Evolutionary conservation across 1,140 invertebrate genomes (phyloP).

Genomic region (Drosophila kanapiae): DNA sequence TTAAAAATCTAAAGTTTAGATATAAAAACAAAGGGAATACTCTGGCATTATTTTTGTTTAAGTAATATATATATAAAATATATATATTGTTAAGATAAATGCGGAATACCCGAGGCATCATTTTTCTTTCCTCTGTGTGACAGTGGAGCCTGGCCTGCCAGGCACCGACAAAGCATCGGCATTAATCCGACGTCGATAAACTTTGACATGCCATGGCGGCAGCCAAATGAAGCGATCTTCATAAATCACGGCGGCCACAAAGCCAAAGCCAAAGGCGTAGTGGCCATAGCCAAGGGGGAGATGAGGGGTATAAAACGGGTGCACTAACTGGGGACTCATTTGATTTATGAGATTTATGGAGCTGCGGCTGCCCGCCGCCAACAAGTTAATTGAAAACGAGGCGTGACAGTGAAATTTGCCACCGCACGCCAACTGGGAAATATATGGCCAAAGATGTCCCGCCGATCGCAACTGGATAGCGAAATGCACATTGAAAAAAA

Average conservation of each 20-base stretch:
- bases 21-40: too few relatives aligned
- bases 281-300: background rate
- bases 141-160: slow-evolving; percentile 16
- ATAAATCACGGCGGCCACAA: slow-evolving; percentile 63
- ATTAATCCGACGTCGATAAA: slow-evolving; percentile 75
- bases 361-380: slow-evolving; percentile 66
- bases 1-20: too few relatives aligned
- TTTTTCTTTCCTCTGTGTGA: slow-evolving; percentile 43
- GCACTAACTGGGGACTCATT: slow-evolving; percentile 51
- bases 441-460: slow-evolving; percentile 32
- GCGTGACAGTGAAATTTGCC: slow-evolving; percentile 82
- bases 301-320: background rate
- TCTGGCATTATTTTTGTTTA: too few relatives aligned
- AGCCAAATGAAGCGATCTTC: slow-evolving; percentile 75
- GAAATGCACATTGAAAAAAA: background rate
- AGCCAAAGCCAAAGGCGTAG: background rate
- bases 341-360: slow-evolving; percentile 79
- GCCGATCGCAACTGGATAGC: slow-evolving; percentile 42
- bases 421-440: slow-evolving; percentile 56
- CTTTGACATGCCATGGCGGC: slow-evolving; percentile 66
- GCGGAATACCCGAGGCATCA: too few relatives aligned
- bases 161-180: slow-evolving; percentile 49
- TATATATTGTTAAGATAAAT: too few relatives aligned
- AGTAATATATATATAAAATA: too few relatives aligned
- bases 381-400: slow-evolving; percentile 82